Evolutionary conservation across 2,888 invertebrate species (phyloP).

Genomic region (Conomelus anceps): DNA sequence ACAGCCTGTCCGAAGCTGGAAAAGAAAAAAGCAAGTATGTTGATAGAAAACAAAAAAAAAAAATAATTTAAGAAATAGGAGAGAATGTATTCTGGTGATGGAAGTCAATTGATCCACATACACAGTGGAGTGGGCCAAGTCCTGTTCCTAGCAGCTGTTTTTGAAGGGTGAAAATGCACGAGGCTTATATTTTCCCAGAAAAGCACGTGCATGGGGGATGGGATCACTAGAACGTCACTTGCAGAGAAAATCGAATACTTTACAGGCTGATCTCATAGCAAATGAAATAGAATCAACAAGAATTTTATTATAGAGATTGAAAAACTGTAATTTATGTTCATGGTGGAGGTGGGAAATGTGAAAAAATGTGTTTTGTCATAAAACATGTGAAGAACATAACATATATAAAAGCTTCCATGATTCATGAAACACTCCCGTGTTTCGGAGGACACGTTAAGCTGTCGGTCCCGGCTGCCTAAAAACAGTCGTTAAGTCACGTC

Average conservation of each 20-base stretch:
- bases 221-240: not conserved
- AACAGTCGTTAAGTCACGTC: too few relatives aligned
- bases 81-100: not conserved
- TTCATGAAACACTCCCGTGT: too few relatives aligned
- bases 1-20: too few relatives aligned
- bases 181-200: not conserved
- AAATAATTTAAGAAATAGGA: not conserved
- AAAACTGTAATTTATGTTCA: not conserved
- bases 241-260: not conserved
- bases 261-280: not conserved
- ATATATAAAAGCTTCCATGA: too few relatives aligned
- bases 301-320: not conserved
- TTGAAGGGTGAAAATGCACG: not conserved
- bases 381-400: too few relatives aligned
- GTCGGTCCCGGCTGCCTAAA: too few relatives aligned
- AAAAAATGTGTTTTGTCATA: too few relatives aligned
- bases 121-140: not conserved
- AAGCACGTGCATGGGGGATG: not conserved
- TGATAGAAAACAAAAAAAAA: not conserved
- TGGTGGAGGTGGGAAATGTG: too few relatives aligned
- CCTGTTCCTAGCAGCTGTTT: not conserved
- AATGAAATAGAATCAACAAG: not conserved
- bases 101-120: not conserved
- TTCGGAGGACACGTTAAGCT: too few relatives aligned
- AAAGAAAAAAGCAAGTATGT: too few relatives aligned